Evolutionary conservation across 1,140 invertebrate species (phyloP), one percentile per base, ranked within the genome.

Genomic region (Wasmannia auropunctata): DNA sequence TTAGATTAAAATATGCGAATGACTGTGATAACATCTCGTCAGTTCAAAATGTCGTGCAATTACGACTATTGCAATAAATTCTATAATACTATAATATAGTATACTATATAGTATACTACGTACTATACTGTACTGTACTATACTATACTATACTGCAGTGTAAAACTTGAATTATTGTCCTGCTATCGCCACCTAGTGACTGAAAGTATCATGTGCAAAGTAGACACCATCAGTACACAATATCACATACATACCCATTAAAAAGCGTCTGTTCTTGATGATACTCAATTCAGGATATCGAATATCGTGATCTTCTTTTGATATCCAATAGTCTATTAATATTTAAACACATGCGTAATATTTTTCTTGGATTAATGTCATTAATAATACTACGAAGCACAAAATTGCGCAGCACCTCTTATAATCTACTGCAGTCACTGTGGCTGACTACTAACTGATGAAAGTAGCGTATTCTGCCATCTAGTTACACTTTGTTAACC

Each of bases 141-240:
- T 10, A 63, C 25, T 62, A 34, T 5, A 25, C 3, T 22, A 37
- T 40, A 65, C 62, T 46, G 31, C 28, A 67, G 11, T 25, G 28
- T 19, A 67, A 3, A 67, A 7, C 11, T 60, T 67, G 14, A 2
- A 11, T 25, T 75, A 58, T 75, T 8, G 2, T 25, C 58, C 34
- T 40, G 6, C 51, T 75, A 58, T 19, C 8, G 72, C 72, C 72
- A 75, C 14, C 72, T 75, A 58, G 72, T 75, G 34, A 14, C 16
- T 16, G 34, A 37, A 75, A 75, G 4, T 75, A 58, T 58, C 34
- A 37, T 40, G 14, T 28, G 7, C 28, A 37, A 25, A 1, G 3
- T 16, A 46, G 14, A 37, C 70, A 58, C 51, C 72, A 75, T 40
- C 72, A 75, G 51, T 75, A 75, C 34, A 40, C 72, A 75, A 75